A percentile compares a stretch with the other conserved stretches of the same genome.
Conservation (phyloP, 2,113 vertebrate genomes). For the Sminthopsis crassicaudata region DNA sequence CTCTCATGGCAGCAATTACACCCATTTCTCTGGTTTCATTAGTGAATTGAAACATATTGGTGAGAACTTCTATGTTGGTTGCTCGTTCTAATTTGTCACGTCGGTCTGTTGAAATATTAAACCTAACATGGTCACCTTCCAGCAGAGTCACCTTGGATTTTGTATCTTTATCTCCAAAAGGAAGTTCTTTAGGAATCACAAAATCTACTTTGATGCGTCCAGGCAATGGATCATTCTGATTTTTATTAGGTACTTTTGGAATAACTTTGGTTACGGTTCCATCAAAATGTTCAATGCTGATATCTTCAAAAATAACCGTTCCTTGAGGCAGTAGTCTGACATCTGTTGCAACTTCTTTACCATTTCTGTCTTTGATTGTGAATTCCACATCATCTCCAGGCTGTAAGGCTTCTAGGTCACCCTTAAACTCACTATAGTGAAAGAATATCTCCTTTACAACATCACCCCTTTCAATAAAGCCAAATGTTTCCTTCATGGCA, state of each 20-base stretch:
- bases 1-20: conserved; percentile 98
- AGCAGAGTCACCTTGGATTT: conserved; percentile 98
- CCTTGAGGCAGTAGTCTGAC: conserved; percentile 97
- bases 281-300: conserved; percentile 99
- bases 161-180: conserved; percentile 98
- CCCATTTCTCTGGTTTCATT: conserved; percentile 99
- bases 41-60: conserved; percentile 95
- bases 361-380: conserved; percentile 99
- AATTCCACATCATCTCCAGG: conserved; percentile 99
- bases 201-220: conserved; percentile 97
- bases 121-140: conserved; percentile 97
- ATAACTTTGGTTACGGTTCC: conserved; percentile 97
- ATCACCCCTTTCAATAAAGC: conserved; percentile 99
- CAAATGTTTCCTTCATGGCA: conserved; percentile 99
- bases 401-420: conserved; percentile 97
- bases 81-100: conserved; percentile 97
- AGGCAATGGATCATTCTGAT: conserved; percentile 97
- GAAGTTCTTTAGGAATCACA: conserved; percentile 97
- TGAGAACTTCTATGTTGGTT: conserved; percentile 97
- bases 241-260: conserved; percentile 98
- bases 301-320: conserved; percentile 99
- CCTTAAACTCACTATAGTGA: conserved; percentile 99
- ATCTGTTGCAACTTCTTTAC: conserved; percentile 99
- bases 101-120: conserved; percentile 99
- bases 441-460: conserved; percentile 99